Base-by-base conservation (phyloP, 2,113 vertebrate genomes). In the Eptesicus fuscus region DNA sequence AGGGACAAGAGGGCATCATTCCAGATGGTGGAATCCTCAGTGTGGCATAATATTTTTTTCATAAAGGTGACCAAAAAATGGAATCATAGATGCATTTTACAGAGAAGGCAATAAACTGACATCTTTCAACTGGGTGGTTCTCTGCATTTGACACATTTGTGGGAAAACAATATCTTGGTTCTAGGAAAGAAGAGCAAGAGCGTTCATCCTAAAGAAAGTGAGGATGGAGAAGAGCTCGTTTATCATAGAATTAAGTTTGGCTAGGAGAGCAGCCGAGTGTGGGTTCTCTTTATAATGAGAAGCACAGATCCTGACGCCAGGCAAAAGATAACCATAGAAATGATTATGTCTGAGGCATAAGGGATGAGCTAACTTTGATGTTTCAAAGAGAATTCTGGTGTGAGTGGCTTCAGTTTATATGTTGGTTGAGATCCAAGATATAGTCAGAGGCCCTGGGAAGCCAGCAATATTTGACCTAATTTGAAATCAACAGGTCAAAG, bases 401-500 rank as follows among this genome's bases (percentile, higher is more conserved):
- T 10, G 67, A 83, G 44, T 53, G 30, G 7, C 61, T 78, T 94
- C 67, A 69, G 28, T 28, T 82, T 1, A 16, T 80, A 85, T 77
- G 71, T 47, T 65, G 56, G 51, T 40, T 63, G 87, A 88, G 8
- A 49, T 42, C 12, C 30, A 47, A 83, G 49, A 30, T 71, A 70
- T 2, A 76, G 32, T 9, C 23, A 35, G 23, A 94, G 59, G 20
- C 28, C 71, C 53, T n/a, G 7, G 30, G 40, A 94, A 83, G 37
- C 42, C 74, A 94, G 13, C 23, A 73, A 37, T 65, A 85, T 63
- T 56, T 53, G 22, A 61, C 9, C 51, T 88, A 88, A 86, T 77
- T 93, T 56, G 63, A 96, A 91, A 88, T 91, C 49, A 71, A 37
- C 7, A 44, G 25, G 47, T 73, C 93, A 89, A 44, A 90, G 32